Percentiles rank a stretch among this genome's conserved stretches.
These are phyloP conservation scores for Sinocyclocheilus maitianheensis DNA, from an alignment of 2,113 vertebrate genomes.

Conservation along the genomic window DNA sequence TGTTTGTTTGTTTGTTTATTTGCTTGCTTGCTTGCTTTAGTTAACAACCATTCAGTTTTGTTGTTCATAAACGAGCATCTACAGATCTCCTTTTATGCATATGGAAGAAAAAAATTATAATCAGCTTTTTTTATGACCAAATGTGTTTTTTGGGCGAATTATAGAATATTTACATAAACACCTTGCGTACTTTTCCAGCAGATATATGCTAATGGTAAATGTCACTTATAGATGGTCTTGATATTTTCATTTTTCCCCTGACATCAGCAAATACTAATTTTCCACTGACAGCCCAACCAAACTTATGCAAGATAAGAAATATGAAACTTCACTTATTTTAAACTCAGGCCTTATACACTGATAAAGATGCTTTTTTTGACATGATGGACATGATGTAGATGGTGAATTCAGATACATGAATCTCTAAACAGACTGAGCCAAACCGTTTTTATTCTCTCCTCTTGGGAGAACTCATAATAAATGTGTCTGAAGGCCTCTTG, in stretches of 20 bases:
- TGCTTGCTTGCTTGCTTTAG: not conserved
- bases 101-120: not conserved
- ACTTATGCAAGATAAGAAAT: not conserved
- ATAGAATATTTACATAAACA: not conserved
- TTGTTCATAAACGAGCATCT: not conserved
- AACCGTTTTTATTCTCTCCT: constrained; percentile 40
- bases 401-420: not conserved
- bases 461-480: not conserved
- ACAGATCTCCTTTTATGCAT: not conserved
- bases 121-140: not conserved
- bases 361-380: not conserved
- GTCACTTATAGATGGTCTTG: constrained; percentile 15
- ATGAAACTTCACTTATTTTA: constrained; percentile 9
- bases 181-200: not conserved
- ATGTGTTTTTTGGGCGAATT: not conserved
- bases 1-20: no score
- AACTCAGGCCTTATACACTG: not conserved
- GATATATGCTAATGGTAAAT: constrained; percentile 34
- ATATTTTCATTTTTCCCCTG: constrained; percentile 38
- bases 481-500: constrained; percentile 24
- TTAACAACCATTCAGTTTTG: not conserved
- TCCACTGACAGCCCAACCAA: constrained; percentile 20
- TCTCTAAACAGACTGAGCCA: not conserved
- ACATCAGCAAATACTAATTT: constrained; percentile 45
- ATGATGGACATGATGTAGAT: not conserved